These are phyloP conservation scores for Bos javanicus DNA, from an alignment of 2,113 vertebrate genomes.

Conservation along the genomic window DNA sequence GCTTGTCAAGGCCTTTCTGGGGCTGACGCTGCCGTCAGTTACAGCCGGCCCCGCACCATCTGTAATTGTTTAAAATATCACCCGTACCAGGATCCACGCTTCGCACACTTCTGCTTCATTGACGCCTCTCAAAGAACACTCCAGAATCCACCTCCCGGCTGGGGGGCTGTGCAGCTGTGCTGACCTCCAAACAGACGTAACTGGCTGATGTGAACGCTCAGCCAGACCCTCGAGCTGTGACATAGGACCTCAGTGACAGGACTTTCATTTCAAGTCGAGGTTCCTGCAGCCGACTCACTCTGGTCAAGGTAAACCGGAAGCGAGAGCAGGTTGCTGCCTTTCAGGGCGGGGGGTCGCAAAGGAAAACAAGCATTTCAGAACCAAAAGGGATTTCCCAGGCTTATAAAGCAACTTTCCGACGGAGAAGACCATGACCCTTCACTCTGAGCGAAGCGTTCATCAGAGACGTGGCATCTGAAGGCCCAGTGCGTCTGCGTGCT, in stretches of 20 bases:
- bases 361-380: constrained; percentile 20
- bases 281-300: constrained; percentile 30
- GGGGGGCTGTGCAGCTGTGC: constrained; percentile 49
- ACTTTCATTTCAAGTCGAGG: constrained; percentile 52
- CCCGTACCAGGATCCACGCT: constrained; percentile 78
- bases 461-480: accelerated
- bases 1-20: constrained; percentile 93
- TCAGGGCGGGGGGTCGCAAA: not conserved
- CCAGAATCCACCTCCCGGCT: constrained; percentile 45
- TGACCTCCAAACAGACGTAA: constrained; percentile 35
- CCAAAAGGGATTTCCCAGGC: not conserved
- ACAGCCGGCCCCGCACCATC: constrained; percentile 85
- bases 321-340: not conserved
- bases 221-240: constrained; percentile 47
- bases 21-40: constrained; percentile 93
- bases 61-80: constrained; percentile 93
- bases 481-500: accelerated
- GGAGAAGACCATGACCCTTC: accelerated
- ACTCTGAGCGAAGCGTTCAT: accelerated
- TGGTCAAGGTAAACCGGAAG: not conserved
- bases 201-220: constrained; percentile 12
- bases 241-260: constrained; percentile 35
- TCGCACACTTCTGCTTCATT: constrained; percentile 80
- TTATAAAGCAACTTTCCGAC: not conserved
- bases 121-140: constrained; percentile 72